Base-by-base conservation (phyloP, 2,113 vertebrate species). In the Coregonus clupeaformis region DNA sequence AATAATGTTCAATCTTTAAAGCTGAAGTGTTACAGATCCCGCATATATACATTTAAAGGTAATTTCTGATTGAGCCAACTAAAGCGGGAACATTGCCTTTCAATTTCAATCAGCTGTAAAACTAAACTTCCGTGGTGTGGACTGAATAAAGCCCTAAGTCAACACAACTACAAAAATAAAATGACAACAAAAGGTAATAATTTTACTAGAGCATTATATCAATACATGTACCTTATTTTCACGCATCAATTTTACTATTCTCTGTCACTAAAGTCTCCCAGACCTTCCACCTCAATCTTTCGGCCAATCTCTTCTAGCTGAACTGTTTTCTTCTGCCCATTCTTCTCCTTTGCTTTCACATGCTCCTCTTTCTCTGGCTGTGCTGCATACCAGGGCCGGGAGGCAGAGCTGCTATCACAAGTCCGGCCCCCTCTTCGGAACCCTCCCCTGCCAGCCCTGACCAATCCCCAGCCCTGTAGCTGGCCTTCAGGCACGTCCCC, bases 401-500 rank as follows among this genome's bases (percentile, higher is more conserved):
- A 63, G 57, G 85, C 18, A 1, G 86, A 59, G 73, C 77, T 67
- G 73, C 77, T 67, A 0, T 88, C 81, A 1, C 87, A 89, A 52
- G 87, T 69, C 30, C 91, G 76, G 1, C 90, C 90, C 2, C 90
- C 92, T 30, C 93, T 82, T 4, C 93, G 85, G 87, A 93, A 93
- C 1, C 92, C 93, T 0, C 92, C 93, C 13, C 93, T 89, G 4
- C 93, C 93, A 0, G 93, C 93, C 1, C 93, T 82, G 6, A 93
- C 93, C 78, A 93, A 18, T 6, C 93, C 93, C 93, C 93, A 94
- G 1, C 91, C 90, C 76, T 92, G 93, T 52, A 79, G 84, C 25
- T 86, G 86, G 25, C 66, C 47, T 12, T 89, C 88, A 0, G 88
- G 22, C 5, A 71, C 65, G 3, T 82, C 86, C 7, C 69, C 82